Evolutionary conservation across 2,888 invertebrate genomes (phyloP).

Genomic region (Carterocephalus palaemon): DNA sequence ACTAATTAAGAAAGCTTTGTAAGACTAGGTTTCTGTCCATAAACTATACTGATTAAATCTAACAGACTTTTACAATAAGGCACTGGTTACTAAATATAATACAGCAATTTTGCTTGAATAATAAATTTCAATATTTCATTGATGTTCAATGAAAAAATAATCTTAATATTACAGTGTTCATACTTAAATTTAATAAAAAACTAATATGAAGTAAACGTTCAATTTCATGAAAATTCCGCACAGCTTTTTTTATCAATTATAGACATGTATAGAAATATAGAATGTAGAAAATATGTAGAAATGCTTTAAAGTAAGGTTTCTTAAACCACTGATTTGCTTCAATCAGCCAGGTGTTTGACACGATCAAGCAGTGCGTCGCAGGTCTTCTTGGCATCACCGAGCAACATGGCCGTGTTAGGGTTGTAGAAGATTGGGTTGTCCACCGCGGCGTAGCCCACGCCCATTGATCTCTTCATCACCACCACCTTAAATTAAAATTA

Average conservation of each 20-base stretch:
- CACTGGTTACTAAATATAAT: conserved; percentile 6
- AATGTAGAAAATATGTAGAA: not conserved
- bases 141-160: too few relatives aligned
- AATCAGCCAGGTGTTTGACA: conserved; percentile 70
- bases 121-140: too few relatives aligned
- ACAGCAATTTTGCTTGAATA: too few relatives aligned
- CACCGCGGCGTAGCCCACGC: conserved; percentile 93
- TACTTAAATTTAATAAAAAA: too few relatives aligned
- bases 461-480: conserved; percentile 93
- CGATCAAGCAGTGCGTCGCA: conserved; percentile 88
- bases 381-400: conserved; percentile 95
- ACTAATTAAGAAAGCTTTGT: conserved; percentile 3
- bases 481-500: conserved; percentile 81
- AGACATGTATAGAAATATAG: too few relatives aligned
- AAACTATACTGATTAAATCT: conserved; percentile 10
- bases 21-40: conserved; percentile 21
- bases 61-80: conserved; percentile 28
- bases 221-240: not conserved
- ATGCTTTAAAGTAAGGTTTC: not conserved
- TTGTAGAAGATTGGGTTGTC: conserved; percentile 96
- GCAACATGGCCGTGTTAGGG: conserved; percentile 90
- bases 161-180: too few relatives aligned
- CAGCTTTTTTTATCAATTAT: too few relatives aligned
- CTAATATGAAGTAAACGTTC: too few relatives aligned
- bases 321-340: conserved; percentile 27